Evolutionary conservation across 1,140 invertebrate genomes (phyloP).

Genomic region (Brachionus paranguensis): DNA sequence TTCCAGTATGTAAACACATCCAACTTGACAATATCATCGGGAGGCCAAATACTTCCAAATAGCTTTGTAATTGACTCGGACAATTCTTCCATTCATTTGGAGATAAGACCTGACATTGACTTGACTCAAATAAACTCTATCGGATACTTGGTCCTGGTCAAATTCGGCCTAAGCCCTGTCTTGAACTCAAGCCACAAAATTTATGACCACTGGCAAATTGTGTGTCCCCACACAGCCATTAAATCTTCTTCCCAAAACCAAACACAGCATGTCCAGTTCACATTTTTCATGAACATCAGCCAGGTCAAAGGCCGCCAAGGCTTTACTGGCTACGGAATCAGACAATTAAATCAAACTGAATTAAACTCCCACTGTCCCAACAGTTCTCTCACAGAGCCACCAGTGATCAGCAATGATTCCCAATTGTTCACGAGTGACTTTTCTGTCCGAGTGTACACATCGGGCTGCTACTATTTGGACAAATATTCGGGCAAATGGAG

Average conservation of each 20-base stretch:
- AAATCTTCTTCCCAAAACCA: background rate
- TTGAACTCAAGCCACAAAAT: background rate
- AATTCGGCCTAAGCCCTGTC: background rate
- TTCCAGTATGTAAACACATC: background rate
- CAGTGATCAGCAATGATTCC: background rate
- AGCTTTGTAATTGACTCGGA: background rate
- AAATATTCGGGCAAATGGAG: background rate
- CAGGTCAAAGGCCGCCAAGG: background rate
- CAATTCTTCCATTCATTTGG: slow-evolving; percentile 19
- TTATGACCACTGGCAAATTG: background rate
- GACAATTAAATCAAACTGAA: background rate
- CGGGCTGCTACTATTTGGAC: background rate
- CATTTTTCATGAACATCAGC: slow-evolving; percentile 4
- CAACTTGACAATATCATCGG: background rate
- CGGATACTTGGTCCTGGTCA: background rate
- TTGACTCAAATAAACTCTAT: background rate
- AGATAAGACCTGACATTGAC: background rate
- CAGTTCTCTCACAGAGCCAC: background rate
- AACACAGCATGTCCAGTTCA: background rate
- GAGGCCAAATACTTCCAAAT: background rate
- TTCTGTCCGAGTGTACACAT: background rate
- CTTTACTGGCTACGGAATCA: background rate
- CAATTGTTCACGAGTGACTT: background rate
- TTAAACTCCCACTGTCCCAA: background rate
- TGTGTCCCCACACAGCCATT: background rate